These are phyloP conservation scores for Lepilemur septentrionalis DNA, from an alignment of 2,797 vertebrate species.

Conservation along the genomic window DNA sequence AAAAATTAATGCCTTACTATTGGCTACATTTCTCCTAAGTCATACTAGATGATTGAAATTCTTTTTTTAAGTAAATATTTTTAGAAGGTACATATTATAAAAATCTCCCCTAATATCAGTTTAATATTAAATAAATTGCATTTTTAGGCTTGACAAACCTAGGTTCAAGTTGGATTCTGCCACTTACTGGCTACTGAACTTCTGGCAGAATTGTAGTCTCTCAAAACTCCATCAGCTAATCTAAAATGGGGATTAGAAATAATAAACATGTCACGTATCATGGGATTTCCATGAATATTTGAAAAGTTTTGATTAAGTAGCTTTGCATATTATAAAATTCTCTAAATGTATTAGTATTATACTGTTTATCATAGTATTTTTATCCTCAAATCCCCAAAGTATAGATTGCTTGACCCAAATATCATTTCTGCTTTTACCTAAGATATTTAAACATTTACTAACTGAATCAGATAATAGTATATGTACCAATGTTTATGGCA, in stretches of 20 bases:
- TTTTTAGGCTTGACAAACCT: not conserved
- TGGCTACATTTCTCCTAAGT: not conserved
- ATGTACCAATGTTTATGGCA: not conserved
- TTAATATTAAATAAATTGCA: not conserved
- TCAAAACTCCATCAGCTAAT: not conserved
- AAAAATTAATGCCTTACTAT: constrained; percentile 4
- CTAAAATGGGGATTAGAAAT: not conserved
- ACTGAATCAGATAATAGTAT: not conserved
- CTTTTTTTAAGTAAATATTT: not conserved
- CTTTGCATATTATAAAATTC: not conserved
- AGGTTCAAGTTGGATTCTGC: not conserved
- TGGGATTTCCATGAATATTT: not conserved
- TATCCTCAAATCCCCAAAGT: not conserved
- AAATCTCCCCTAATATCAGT: not conserved
- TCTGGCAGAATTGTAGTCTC: not conserved
- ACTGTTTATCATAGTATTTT: not conserved
- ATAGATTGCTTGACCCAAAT: not conserved
- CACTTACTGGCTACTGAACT: not conserved
- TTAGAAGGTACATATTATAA: not conserved
- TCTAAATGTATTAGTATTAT: not conserved
- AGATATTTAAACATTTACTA: not conserved
- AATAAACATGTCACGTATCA: not conserved
- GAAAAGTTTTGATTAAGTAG: not conserved
- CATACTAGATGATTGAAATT: not conserved
- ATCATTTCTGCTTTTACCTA: not conserved